phyloP scores from a whole-genome alignment of 1,140 invertebrate species.

The Intoshia linei region DNA sequence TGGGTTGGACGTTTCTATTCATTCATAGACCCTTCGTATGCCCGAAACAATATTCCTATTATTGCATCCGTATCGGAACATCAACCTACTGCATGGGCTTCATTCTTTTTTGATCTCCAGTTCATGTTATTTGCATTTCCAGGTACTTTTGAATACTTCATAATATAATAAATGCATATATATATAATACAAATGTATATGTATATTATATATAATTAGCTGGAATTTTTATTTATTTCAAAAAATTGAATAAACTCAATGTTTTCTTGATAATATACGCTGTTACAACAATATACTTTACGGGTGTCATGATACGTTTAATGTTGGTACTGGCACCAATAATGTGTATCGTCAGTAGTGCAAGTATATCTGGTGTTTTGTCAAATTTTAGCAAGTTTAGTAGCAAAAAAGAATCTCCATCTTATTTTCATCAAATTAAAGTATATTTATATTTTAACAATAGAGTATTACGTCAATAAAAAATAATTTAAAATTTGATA shows the following conservation, averaged over 20 bases:
- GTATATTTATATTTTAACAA: no score
- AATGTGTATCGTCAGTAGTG: slow-evolving; percentile 76
- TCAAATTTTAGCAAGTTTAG: no score
- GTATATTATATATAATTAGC: slow-evolving; percentile 27
- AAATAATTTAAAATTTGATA: no score
- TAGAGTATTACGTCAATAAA: no score
- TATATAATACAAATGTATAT: no score
- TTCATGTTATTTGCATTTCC: slow-evolving; percentile 70
- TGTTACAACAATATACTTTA: slow-evolving; percentile 73
- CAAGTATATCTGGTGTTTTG: slow-evolving; percentile 61
- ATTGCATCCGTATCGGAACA: slow-evolving; percentile 92
- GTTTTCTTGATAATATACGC: slow-evolving; percentile 88
- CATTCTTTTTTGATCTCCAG: slow-evolving; percentile 83
- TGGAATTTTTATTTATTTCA: slow-evolving; percentile 76
- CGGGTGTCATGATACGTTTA: slow-evolving; percentile 86
- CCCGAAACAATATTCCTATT: slow-evolving; percentile 93
- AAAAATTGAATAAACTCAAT: slow-evolving; percentile 60
- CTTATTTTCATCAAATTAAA: no score
- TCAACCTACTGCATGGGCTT: slow-evolving; percentile 89
- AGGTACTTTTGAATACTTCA: slow-evolving; percentile 9
- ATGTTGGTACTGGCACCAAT: slow-evolving; percentile 85
- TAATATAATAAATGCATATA: not conserved
- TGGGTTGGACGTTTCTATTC: slow-evolving; percentile 98
- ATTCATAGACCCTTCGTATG: slow-evolving; percentile 73
- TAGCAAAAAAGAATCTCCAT: no score